Evolutionary conservation across 1,140 invertebrate genomes (phyloP), one percentile per base, ranked within the genome.

Genomic region (Octopus bimaculoides): DNA sequence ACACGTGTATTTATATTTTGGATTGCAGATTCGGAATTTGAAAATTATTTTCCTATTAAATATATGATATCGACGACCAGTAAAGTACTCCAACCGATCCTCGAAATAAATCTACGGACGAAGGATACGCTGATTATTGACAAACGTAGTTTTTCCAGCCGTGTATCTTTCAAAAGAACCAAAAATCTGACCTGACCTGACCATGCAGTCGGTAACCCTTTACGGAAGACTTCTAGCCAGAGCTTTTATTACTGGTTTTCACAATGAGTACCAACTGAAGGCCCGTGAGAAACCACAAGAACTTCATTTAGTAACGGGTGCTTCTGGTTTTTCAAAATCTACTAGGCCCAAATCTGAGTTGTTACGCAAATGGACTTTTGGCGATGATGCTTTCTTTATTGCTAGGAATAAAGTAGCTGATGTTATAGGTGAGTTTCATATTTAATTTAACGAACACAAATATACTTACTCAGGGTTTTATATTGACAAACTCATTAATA

Each of bases 351-450:
- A 92, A 81, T 93, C 93, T 82, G 92, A 93, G 83, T 94, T 93
- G 89, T 92, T 95, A 76, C 93, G 93, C 88, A 95, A 95, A 89
- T 88, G 96, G 96, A 89, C 95, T 87, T 98, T 96, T 89, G 97
- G 97, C 78, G 97, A 99, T 90, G 97, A 98, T 91, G 96, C 97
- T 73, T 98, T 96, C 94, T 98, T 99, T 91, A 94, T 95, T 84
- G 94, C 95, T 5, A 95, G 94, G 89, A 95, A 94, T 87, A 95
- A 94, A 83, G 89, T 93, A 86, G 94, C 94, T 75, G 96, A 98
- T 92, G 96, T 98, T 82, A 93, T 98, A 91, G 97, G 96, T 97
- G 91, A 92, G 92, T 71, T n/a, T 61, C 17, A 61, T 12, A 61
- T 61, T 41, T 41, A 41, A 41, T 41, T 41, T 41, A 41, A 41